Evolutionary conservation across 2,888 invertebrate genomes (phyloP), one percentile per base, ranked within the genome.

Genomic region (Stomorhina lunata): DNA sequence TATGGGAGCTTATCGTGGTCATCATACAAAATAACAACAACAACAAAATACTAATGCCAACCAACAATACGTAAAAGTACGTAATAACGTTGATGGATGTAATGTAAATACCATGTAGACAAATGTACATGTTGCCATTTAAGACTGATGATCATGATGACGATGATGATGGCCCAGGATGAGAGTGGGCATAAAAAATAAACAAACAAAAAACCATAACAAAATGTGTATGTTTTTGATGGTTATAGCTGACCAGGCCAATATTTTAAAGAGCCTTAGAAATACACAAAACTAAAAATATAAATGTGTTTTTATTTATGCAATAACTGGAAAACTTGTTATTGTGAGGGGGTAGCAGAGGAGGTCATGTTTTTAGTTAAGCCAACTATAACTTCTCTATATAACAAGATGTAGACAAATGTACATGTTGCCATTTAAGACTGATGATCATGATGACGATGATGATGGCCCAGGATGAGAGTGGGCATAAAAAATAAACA

Each of bases 41-140:
- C 32, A 12, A 40, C 50, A 37, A 32, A 32, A n/a, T n/a, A n/a
- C n/a, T n/a, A n/a, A n/a, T n/a, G n/a, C n/a, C n/a, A n/a, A n/a
- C n/a, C n/a, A n/a, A n/a, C n/a, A n/a, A n/a, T n/a, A n/a, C n/a
- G n/a, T n/a, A n/a, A n/a, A n/a, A n/a, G n/a, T n/a, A n/a, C n/a
- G n/a, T 32, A 73, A 71, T 68, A 73, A 65, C 34, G 53, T 69
- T 80, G 68, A 80, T 55, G 63, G 40, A 61, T 63, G 29, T 32
- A 37, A 61, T 34, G 53, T 50, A 34, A 66, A 17, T 57, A 69
- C 37, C 27, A 34, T 71, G 45, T 25, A 32, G 15, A 66, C 27
- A n/a, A n/a, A n/a, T n/a, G 34, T 76, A 20, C 12, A 68, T 17
- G 55, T 40, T 15, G 25, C 17, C 10, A 45, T 27, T 43, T 17